Evolutionary conservation across 2,797 vertebrate species (phyloP).

Genomic region (Huso huso): DNA sequence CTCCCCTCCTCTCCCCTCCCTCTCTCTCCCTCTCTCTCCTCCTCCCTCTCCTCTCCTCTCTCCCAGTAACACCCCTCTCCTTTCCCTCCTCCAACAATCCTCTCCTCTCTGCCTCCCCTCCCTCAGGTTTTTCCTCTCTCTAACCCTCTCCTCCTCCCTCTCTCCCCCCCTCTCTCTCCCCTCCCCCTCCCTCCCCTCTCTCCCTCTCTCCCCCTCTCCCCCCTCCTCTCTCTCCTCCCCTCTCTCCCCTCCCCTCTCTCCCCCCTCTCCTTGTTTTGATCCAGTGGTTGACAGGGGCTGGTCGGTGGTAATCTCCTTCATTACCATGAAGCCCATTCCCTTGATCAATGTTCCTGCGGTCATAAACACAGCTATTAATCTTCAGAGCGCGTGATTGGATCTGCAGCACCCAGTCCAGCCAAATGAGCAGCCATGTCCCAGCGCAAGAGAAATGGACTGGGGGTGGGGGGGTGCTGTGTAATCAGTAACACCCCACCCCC

Average conservation of each 20-base stretch:
- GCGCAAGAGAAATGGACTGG: slow-evolving; percentile 64
- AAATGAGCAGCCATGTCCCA: slow-evolving; percentile 59
- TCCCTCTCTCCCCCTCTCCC: slow-evolving; percentile 72
- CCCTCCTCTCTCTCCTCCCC: slow-evolving; percentile 62
- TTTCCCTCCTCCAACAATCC: no score
- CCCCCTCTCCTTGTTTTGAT: not conserved
- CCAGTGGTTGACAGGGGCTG: not conserved
- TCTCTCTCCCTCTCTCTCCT: no score
- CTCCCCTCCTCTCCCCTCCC: no score
- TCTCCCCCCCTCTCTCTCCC: no score
- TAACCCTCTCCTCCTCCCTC: no score
- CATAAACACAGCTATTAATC: slow-evolving; percentile 50
- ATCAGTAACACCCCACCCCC: no score
- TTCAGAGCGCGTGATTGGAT: slow-evolving; percentile 57
- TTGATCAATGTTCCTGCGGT: not conserved
- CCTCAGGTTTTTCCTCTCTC: no score
- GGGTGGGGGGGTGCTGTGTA: slow-evolving; percentile 12
- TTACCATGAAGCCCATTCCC: not conserved
- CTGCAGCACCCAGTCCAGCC: slow-evolving; percentile 68
- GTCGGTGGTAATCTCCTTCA: not conserved
- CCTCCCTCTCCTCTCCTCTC: no score
- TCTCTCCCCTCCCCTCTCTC: slow-evolving; percentile 43
- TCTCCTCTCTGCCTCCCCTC: no score
- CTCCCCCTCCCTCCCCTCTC: slow-evolving; percentile 58
- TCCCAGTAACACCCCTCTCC: no score